Conservation (phyloP, 2,888 invertebrate genomes). For the Epiblema foenella region DNA sequence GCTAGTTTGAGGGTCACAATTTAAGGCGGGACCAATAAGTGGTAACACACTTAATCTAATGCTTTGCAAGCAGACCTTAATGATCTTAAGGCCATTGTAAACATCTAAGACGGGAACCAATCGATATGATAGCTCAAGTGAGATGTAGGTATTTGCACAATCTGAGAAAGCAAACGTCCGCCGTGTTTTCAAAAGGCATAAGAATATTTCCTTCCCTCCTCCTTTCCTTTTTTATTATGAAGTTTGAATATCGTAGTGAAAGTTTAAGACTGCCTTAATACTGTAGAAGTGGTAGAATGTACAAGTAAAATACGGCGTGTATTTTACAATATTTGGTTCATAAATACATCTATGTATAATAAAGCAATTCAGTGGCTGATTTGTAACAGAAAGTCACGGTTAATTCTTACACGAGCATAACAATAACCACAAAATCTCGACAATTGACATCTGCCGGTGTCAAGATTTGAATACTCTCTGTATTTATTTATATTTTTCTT, state of each 20-base stretch:
- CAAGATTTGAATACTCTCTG: slow-evolving; percentile 37
- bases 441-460: slow-evolving; percentile 35
- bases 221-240: not conserved
- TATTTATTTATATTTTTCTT: slow-evolving; percentile 41
- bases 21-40: no score
- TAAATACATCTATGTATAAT: slow-evolving; percentile 9
- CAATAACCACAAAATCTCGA: slow-evolving; percentile 41
- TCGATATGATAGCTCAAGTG: not conserved
- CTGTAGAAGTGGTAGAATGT: not conserved
- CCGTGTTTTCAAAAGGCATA: not conserved
- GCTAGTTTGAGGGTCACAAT: no score
- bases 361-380: slow-evolving; percentile 25
- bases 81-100: no score
- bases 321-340: not conserved
- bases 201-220: no score
- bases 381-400: slow-evolving; percentile 41
- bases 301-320: not conserved
- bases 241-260: not conserved
- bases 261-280: not conserved
- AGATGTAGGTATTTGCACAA: not conserved
- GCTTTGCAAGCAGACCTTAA: no score
- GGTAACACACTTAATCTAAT: no score
- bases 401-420: slow-evolving; percentile 34
- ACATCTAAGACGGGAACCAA: no score
- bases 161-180: not conserved